Base-by-base conservation (phyloP, 2,888 invertebrate genomes). In the Palloptera scutellata region DNA sequence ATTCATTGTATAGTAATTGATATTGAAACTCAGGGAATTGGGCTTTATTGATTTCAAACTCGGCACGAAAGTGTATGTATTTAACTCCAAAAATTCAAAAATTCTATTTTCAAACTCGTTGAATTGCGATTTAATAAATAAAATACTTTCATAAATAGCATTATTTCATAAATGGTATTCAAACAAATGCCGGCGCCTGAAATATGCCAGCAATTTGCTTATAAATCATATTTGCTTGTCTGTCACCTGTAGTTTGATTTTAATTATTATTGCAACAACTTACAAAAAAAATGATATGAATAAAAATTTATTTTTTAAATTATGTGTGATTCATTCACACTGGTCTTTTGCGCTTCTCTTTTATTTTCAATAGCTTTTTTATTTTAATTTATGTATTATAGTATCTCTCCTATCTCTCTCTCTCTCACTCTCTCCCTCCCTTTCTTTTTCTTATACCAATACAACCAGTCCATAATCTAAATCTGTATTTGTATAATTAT, bases 121-220 rank as follows among this genome's bases (percentile, higher is more conserved):
- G n/a, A n/a, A n/a, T n/a, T n/a, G n/a, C n/a, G n/a, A n/a, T n/a
- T n/a, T n/a, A n/a, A n/a, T n/a, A n/a, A n/a, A n/a, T n/a, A n/a
- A n/a, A n/a, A n/a, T n/a, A n/a, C n/a, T n/a, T n/a, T n/a, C n/a
- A n/a, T n/a, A n/a, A n/a, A n/a, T n/a, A n/a, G n/a, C 9, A 17
- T 48, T n/a, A n/a, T n/a, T n/a, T 43, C 17, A 30, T 53, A 62
- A 53, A 41, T 20, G 53, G 52, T 53, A 53, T 40, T 30, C 61
- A 52, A 51, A 51, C 15, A 54, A 63, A 45, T 43, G 63, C 64
- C 58, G 64, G 64, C 64, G 64, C 64, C 64, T 51, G 4, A 30
- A 3, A 55, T 19, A 11, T 10, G n/a, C n/a, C n/a, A n/a, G n/a
- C n/a, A 19, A 63, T 63, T 55, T 43, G 55, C 55, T 42, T 55